Evolutionary conservation across 1,140 invertebrate genomes (phyloP), one percentile per base, ranked within the genome.

Genomic region (Anoplolepis gracilipes): DNA sequence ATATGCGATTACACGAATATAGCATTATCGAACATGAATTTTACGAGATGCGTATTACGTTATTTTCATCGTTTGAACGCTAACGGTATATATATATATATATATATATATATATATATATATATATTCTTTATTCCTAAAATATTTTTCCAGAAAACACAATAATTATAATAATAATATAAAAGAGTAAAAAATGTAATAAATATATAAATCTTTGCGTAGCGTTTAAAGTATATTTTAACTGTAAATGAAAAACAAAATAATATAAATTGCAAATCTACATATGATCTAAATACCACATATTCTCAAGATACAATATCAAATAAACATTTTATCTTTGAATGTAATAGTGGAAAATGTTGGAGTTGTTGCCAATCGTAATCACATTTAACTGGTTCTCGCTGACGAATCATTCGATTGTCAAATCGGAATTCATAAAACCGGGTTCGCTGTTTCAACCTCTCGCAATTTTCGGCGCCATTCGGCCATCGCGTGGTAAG

Each of bases 21-120:
- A 67, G 22, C 33, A 13, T 61, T 61, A 59, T 3, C n/a, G 70
- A 39, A 69, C 42, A 55, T 69, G 69, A 69, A 79, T 79, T 70
- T 70, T 69, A 25, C 30, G 30, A 28, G 0, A 39, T 57, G 13
- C 10, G 30, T 49, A 8, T 3, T 25, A 11, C 19, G 19, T 65
- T 33, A 19, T 65, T 64, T 3, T 65, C 28, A 64, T 78, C 13
- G 36, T 64, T 30, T 28, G 10, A n/a, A 16, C 25, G 33, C 46
- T 13, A 13, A 49, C 13, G 25, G 0, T 22, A 28, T 39, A 65
- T 39, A 10, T 36, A 39, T 65, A 28, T 39, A 65, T 39, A 10
- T 36, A 39, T 65, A 28, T 39, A 65, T 39, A 10, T 36, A 39
- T 65, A 28, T 39, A 65, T 39, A 10, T 36, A 39, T 65, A 28